Evolutionary conservation across 2,113 vertebrate species (phyloP), one percentile per base, ranked within the genome.

Genomic region (Coregonus clupeaformis): DNA sequence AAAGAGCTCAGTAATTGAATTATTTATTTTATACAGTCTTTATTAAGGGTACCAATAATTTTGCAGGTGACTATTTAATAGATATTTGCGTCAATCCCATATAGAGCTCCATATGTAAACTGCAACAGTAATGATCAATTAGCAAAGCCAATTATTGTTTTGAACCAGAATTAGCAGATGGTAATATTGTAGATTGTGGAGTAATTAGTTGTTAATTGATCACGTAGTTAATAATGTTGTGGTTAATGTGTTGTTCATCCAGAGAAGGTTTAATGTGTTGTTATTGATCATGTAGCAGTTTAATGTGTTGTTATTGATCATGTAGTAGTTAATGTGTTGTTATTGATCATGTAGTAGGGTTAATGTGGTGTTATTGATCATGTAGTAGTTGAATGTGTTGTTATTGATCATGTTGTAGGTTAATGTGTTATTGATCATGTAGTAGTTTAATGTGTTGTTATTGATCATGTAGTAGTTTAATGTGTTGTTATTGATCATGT

Each of bases 131-230:
- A 78, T 76, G 78, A 77, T 80, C 49, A 83, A 82, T 90, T 88
- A 82, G 74, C 68, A 22, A 14, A 16, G 12, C 42, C 59, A 36
- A 69, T 78, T 69, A 78, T 81, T 85, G 76, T 84, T 78, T 78
- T 89, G 42, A 77, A 78, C 47, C 63, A 42, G 62, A 78, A 75
- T 84, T 84, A 77, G 74, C 88, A 86, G 68, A 84, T 84, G 83
- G 77, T 77, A 76, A 83, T 86, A 82, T 86, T 81, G 77, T 71
- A 80, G 72, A 87, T 85, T 78, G 74, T 59, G 66, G 83, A 80
- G 36, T 81, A 71, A 85, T 86, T 83, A 81, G 79, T 36, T 68
- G 16, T 22, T 82, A 73, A 86, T 80, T 85, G 79, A 82, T 76
- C 78, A 68, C 11, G 57, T 60, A 60, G 82, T 78, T 77, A 87